Evolutionary conservation across 2,888 invertebrate genomes (phyloP), one percentile per base, ranked within the genome.

Genomic region (Trachelus tabidus): DNA sequence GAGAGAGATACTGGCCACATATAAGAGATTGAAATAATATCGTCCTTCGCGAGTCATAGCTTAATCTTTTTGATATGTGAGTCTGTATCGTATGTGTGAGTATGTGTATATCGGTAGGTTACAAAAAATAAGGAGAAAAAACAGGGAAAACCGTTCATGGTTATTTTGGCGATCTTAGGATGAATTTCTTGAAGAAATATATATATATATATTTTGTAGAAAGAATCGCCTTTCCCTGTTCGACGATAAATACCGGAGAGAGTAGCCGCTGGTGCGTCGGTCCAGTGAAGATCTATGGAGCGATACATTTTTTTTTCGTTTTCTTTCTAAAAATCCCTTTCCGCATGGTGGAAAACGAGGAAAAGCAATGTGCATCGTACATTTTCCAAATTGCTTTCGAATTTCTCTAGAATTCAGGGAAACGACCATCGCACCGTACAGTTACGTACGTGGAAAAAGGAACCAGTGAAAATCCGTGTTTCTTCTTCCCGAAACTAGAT

Each of bases 401-500:
- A 56, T 56, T 56, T 56, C 23, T 6, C 23, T 9, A 56, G 23
- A 56, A 9, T 56, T 56, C 23, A 56, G 56, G 56, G 6, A 56
- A 56, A 56, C 56, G 9, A 23, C 23, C 23, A 23, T 15, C 40
- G 6, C 2, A 9, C 56, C 23, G 56, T 56, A 56, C 2, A 9
- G 56, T 23, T 56, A 56, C 9, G 56, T 23, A 56, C 0, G 56
- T 23, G 23, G 23, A 2, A 15, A 56, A 56, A 56, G 56, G 56
- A 56, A 23, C 35, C 35, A 35, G 12, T 34, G 35, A 74, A 35
- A 71, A 71, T 71, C 30, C 71, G 23, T 56, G 56, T 30, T 11
- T 30, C 30, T 71, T 34, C 31, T 37, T 35, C 15, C n/a, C 34
- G 23, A 35, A 73, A 35, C 40, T 76, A 68, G 71, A 77, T 77